Conservation (phyloP, 2,113 vertebrate species). For the Muscicapa adusta region DNA sequence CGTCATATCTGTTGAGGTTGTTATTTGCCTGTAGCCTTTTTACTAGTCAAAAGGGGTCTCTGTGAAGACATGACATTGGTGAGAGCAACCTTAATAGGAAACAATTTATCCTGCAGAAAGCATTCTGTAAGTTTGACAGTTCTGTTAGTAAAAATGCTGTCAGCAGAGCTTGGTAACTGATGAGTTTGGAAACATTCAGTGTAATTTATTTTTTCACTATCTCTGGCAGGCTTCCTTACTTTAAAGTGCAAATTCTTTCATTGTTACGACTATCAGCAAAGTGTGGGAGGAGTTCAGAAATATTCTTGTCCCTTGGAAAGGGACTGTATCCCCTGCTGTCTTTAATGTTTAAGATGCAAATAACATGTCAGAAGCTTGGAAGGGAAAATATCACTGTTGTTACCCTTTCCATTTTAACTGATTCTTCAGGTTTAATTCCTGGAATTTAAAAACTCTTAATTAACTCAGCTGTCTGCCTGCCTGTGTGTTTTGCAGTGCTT, state of each 20-base stretch:
- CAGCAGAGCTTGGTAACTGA: not conserved
- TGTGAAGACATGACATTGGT: not conserved
- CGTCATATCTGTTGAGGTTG: not conserved
- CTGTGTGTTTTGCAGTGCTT: not conserved
- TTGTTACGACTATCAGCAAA: not conserved
- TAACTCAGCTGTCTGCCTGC: not conserved
- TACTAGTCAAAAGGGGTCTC: not conserved
- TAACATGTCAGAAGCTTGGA: not conserved
- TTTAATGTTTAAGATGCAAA: not conserved
- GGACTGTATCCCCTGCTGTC: not conserved
- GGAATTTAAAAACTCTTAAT: not conserved
- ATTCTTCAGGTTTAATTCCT: not conserved
- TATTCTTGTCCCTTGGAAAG: not conserved
- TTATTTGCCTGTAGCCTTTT: not conserved
- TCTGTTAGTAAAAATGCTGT: slow-evolving; percentile 8
- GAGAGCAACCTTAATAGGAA: not conserved
- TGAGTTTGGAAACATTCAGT: slow-evolving; percentile 7
- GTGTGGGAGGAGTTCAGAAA: not conserved
- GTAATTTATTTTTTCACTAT: not conserved
- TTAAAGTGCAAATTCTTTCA: slow-evolving; percentile 18
- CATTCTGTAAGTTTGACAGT: not conserved
- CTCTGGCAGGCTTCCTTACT: not conserved
- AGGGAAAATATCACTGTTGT: not conserved
- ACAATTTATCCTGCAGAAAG: not conserved
- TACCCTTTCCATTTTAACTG: not conserved